phyloP scores from a whole-genome alignment of 1,140 invertebrate species.

The Harpegnathos saltator region DNA sequence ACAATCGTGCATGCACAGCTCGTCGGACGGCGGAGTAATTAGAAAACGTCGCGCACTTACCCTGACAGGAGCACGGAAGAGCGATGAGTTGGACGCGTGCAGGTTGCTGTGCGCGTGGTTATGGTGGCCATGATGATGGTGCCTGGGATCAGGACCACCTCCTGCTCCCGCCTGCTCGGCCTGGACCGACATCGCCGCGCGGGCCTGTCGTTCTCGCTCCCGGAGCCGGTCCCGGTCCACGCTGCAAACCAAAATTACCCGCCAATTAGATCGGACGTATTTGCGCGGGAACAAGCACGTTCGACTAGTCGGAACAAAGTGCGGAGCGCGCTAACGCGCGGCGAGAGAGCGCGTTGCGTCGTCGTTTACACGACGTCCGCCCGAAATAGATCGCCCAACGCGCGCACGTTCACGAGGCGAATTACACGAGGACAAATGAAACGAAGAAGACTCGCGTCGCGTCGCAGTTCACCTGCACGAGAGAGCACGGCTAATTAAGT shows the following conservation, averaged over 20 bases:
- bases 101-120: conserved; percentile 77
- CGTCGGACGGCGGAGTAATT: not conserved
- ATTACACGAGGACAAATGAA: too few relatives aligned
- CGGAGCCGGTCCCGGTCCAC: conserved; percentile 91
- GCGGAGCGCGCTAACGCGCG: too few relatives aligned
- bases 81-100: conserved; percentile 67
- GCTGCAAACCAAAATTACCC: conserved; percentile 85
- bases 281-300: not conserved
- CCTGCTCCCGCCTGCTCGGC: conserved; percentile 87
- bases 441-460: too few relatives aligned
- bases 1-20: too few relatives aligned
- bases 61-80: conserved; percentile 82
- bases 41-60: conserved; percentile 73
- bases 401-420: too few relatives aligned
- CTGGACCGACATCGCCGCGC: conserved; percentile 90
- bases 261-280: not conserved
- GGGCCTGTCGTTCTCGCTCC: conserved; percentile 90
- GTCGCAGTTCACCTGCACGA: too few relatives aligned
- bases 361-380: too few relatives aligned
- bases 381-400: too few relatives aligned
- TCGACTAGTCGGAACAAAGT: not conserved
- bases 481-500: too few relatives aligned
- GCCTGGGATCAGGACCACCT: conserved; percentile 87
- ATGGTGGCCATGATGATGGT: conserved; percentile 83
- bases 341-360: too few relatives aligned